Evolutionary conservation across 35 echinoderm and acorn worm species (phyloP).

Genomic region (Amphiura filiformis): DNA sequence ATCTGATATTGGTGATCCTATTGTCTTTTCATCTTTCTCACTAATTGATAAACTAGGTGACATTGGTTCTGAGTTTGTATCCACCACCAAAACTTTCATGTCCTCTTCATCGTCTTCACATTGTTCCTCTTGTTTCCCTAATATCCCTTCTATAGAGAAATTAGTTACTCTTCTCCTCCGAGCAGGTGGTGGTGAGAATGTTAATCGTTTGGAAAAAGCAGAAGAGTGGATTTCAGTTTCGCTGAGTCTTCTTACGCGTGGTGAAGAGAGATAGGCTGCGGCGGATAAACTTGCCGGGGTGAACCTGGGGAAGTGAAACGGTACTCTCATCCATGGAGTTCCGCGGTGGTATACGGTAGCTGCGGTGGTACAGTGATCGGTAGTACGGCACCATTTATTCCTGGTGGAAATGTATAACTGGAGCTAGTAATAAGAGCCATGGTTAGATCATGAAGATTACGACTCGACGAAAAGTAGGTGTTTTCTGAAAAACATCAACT

Average conservation of each 20-base stretch:
- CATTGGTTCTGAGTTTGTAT: neutral
- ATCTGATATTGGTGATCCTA: neutral
- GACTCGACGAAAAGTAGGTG: too few species aligned
- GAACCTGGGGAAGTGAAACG: neutral
- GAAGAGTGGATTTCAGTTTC: neutral
- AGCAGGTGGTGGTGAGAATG: neutral
- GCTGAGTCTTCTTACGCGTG: neutral
- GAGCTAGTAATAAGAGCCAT: constrained; percentile 43
- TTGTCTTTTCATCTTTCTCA: neutral
- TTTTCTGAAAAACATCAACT: too few species aligned
- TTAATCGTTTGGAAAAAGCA: neutral
- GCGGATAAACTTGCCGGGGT: neutral
- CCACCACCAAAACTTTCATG: neutral
- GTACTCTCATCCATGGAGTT: neutral
- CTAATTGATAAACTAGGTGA: neutral
- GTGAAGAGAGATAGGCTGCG: neutral
- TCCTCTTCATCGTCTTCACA: neutral
- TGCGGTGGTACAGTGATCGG: neutral
- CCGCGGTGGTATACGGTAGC: neutral
- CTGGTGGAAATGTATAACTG: constrained; percentile 27
- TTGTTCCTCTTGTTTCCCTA: constrained; percentile 20
- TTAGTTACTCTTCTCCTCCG: constrained; percentile 39
- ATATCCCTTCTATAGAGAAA: constrained; percentile 57
- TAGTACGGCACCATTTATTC: constrained; percentile 10
- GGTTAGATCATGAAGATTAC: too few species aligned